These are phyloP conservation scores for Hemiscyllium ocellatum DNA, from an alignment of 2,113 vertebrate genomes.

Conservation along the genomic window DNA sequence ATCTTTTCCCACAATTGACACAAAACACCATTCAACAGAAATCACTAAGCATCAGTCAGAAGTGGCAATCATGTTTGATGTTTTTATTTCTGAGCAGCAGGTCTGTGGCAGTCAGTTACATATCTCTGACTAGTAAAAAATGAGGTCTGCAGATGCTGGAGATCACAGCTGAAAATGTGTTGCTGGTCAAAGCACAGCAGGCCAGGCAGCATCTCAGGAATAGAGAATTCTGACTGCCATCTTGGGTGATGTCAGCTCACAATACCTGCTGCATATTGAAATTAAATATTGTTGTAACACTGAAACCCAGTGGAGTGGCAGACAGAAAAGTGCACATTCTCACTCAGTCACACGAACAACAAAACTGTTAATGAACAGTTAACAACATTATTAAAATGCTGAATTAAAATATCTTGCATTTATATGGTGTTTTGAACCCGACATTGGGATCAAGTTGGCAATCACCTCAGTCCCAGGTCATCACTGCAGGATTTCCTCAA, in stretches of 20 bases:
- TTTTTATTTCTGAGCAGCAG: background rate
- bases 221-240: too few species aligned
- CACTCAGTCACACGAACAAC: background rate
- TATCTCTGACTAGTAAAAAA: too few species aligned
- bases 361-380: background rate
- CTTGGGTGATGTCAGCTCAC: background rate
- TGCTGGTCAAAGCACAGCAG: too few species aligned
- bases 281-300: background rate
- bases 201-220: too few species aligned
- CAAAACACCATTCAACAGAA: background rate
- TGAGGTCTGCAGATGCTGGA: too few species aligned
- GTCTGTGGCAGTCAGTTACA: background rate
- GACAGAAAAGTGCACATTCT: background rate
- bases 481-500: too few species aligned
- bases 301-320: background rate
- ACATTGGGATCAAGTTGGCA: too few species aligned
- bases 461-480: too few species aligned
- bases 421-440: too few species aligned
- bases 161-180: too few species aligned
- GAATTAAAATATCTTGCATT: background rate
- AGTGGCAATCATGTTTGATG: background rate
- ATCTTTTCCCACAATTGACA: background rate
- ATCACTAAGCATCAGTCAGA: background rate
- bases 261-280: background rate
- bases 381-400: background rate